Evolutionary conservation across 2,113 vertebrate species (phyloP).

Genomic region (Perca fluviatilis): DNA sequence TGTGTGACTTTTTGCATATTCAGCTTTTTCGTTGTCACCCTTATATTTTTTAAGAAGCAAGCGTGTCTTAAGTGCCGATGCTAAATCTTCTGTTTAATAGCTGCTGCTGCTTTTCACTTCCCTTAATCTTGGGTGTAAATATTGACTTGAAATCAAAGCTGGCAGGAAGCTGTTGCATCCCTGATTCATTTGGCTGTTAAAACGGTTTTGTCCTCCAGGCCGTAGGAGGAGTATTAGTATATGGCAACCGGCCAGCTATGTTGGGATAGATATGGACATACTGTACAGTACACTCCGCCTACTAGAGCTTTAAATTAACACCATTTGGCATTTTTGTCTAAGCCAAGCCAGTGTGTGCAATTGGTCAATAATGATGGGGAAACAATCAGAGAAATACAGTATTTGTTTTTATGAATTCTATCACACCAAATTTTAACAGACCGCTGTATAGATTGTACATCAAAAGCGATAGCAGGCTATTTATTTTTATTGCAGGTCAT

Average conservation of each 20-base stretch:
- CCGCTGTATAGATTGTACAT: neutral
- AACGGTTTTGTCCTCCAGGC: conserved; percentile 61
- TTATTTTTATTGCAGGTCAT: conserved; percentile 3
- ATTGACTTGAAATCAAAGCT: conserved; percentile 81
- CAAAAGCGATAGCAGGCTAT: neutral
- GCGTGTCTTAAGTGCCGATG: conserved; percentile 40
- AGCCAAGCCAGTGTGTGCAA: neutral
- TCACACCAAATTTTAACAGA: neutral
- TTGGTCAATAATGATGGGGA: neutral
- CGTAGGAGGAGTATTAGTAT: conserved; percentile 27
- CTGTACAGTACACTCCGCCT: neutral
- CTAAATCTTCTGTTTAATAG: conserved; percentile 60
- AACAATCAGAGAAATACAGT: neutral
- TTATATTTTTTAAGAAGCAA: conserved; percentile 19
- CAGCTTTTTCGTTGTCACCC: conserved; percentile 13
- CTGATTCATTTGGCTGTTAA: conserved; percentile 76
- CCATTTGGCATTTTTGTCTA: neutral
- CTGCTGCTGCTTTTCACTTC: conserved; percentile 55
- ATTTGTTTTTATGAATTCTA: neutral
- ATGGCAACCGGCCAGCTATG: conserved; percentile 51
- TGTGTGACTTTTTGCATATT: conserved; percentile 36
- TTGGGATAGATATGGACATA: conserved; percentile 43
- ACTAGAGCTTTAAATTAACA: conserved; percentile 5
- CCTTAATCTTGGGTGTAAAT: conserved; percentile 72
- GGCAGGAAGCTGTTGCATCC: conserved; percentile 67